A percentile compares a stretch with the other conserved stretches of the same genome.
Conservation (phyloP, 1,140 invertebrate species). For the Trichoplusia ni region DNA sequence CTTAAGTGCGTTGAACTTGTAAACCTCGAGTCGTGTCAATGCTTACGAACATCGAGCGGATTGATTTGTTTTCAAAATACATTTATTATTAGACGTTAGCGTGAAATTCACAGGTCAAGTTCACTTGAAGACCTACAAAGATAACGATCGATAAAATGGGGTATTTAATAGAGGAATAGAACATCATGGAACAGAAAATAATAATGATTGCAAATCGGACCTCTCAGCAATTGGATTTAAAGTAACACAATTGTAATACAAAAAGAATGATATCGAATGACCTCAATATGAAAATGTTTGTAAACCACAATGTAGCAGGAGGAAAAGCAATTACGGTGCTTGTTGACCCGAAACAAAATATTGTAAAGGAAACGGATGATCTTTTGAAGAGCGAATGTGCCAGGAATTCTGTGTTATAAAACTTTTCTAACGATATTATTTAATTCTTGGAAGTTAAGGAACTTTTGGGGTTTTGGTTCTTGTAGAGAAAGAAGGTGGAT, state of each 20-base stretch:
- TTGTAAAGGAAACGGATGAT: conserved; percentile 2
- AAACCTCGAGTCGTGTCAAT: conserved; percentile 9
- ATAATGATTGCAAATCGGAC: too few species aligned
- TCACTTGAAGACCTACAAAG: conserved; percentile 1
- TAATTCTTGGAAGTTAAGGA: neutral
- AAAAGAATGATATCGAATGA: too few species aligned
- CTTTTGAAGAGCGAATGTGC: neutral
- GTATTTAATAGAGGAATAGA: neutral
- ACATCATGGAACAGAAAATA: neutral
- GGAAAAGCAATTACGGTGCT: conserved; percentile 10
- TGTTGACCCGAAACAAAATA: conserved; percentile 9
- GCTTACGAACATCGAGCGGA: neutral
- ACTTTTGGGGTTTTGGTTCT: too few species aligned
- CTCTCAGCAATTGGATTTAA: too few species aligned
- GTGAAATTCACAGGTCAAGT: conserved; percentile 15
- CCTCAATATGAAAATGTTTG: too few species aligned
- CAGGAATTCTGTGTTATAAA: neutral
- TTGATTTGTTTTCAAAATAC: conserved; percentile 25
- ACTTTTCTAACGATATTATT: conserved; percentile 1
- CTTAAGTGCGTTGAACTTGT: conserved; percentile 23
- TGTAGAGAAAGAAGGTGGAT: too few species aligned
- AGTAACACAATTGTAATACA: too few species aligned
- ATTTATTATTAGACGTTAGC: conserved; percentile 19
- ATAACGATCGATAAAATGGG: neutral
- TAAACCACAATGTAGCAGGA: too few species aligned